Evolutionary conservation across 2,888 invertebrate species (phyloP).

Genomic region (Corbicula japonica): DNA sequence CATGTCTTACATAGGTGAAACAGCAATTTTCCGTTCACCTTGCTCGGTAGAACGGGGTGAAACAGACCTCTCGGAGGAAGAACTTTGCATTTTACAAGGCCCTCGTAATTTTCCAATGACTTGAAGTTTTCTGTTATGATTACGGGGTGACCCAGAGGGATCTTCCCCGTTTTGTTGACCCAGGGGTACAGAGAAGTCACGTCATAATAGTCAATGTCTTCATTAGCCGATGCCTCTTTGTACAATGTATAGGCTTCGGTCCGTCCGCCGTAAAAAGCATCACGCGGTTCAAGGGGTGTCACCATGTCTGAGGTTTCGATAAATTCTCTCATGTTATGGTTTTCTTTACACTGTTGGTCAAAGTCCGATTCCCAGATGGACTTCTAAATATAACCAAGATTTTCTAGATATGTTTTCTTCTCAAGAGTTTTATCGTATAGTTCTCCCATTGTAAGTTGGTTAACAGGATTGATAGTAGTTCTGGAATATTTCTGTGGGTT

Average conservation of each 20-base stretch:
- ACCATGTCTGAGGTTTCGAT: conserved; percentile 20
- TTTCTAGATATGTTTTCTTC: conserved; percentile 2
- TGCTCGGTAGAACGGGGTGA: too few relatives aligned
- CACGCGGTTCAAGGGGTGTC: conserved; percentile 48
- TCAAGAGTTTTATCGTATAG: too few relatives aligned
- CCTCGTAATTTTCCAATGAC: too few relatives aligned
- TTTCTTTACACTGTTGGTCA: conserved; percentile 33
- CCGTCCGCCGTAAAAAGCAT: too few relatives aligned
- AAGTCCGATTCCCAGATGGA: conserved; percentile 67
- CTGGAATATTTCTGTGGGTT: conserved; percentile 22
- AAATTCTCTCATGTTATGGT: conserved; percentile 41
- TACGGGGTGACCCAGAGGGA: too few relatives aligned
- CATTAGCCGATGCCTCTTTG: conserved; percentile 55
- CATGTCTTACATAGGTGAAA: too few relatives aligned
- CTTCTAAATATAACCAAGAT: neutral
- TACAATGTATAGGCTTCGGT: conserved; percentile 41
- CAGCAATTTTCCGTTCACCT: too few relatives aligned
- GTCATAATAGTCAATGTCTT: too few relatives aligned
- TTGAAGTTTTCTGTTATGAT: too few relatives aligned
- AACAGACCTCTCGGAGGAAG: conserved; percentile 74
- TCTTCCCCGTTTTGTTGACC: too few relatives aligned
- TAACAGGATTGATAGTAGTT: conserved; percentile 22
- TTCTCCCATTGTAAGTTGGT: conserved; percentile 8
- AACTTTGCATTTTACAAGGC: too few relatives aligned
- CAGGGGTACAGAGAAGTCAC: too few relatives aligned